phyloP scores from a whole-genome alignment of 92 coral and sea anemone genomes.

The Porites divaricata region DNA sequence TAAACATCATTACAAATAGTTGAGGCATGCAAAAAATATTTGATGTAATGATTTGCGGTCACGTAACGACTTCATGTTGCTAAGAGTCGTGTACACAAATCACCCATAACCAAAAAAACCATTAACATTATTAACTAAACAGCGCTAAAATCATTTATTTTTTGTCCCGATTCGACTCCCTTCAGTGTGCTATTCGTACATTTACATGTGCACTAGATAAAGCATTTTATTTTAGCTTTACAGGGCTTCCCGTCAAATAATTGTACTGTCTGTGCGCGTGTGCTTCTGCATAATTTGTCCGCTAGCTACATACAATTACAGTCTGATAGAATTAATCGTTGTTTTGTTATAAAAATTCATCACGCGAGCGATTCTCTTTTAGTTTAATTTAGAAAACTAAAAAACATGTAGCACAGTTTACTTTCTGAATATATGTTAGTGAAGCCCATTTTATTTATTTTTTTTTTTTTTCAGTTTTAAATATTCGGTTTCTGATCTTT shows the following conservation, averaged over 20 bases:
- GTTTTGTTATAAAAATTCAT: too few relatives aligned
- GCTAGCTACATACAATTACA: not conserved
- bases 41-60: not conserved
- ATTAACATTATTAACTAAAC: not conserved
- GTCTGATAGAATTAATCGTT: too few relatives aligned
- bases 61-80: conserved; percentile 15
- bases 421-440: not conserved
- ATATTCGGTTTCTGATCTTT: not conserved
- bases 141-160: not conserved
- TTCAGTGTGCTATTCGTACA: not conserved
- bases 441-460: not conserved
- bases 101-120: not conserved
- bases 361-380: not conserved
- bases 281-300: not conserved
- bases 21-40: not conserved
- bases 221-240: not conserved
- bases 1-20: conserved; percentile 18
- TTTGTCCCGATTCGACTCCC: not conserved
- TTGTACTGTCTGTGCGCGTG: not conserved
- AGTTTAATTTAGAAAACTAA: not conserved
- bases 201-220: not conserved
- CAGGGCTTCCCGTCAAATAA: not conserved
- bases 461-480: not conserved
- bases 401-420: not conserved
- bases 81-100: conserved; percentile 21